These are phyloP conservation scores for Pilophorus perplexus DNA, from an alignment of 2,888 invertebrate genomes.

Conservation along the genomic window DNA sequence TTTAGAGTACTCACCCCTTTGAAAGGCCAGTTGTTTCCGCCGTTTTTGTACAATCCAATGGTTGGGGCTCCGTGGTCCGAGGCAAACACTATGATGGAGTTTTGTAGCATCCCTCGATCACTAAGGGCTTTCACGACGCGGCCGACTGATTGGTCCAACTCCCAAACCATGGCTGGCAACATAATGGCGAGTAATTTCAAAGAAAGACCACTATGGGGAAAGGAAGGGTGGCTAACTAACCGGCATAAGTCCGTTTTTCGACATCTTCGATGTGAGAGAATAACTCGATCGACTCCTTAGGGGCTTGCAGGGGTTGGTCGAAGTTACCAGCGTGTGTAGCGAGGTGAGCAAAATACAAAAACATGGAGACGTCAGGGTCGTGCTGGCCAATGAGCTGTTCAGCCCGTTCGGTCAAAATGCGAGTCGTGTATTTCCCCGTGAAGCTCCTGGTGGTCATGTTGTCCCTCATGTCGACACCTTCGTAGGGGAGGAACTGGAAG, in stretches of 20 bases:
- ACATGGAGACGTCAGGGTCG: conserved; percentile 61
- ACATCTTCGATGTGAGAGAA: conserved; percentile 67
- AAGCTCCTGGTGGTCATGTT: conserved; percentile 58
- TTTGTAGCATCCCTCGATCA: conserved; percentile 64
- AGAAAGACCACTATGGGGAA: too few relatives aligned
- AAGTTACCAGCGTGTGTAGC: conserved; percentile 88
- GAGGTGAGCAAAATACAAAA: conserved; percentile 82
- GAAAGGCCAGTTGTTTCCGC: conserved; percentile 80
- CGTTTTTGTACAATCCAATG: conserved; percentile 80
- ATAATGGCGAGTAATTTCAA: too few relatives aligned
- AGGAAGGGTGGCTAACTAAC: too few relatives aligned
- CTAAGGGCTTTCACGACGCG: conserved; percentile 69
- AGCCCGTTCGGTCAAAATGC: conserved; percentile 64
- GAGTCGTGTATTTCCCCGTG: conserved; percentile 62
- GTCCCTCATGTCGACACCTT: conserved; percentile 63
- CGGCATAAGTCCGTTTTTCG: conserved; percentile 73
- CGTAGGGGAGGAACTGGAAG: conserved; percentile 52
- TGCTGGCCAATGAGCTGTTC: conserved; percentile 59
- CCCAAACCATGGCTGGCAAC: conserved; percentile 72
- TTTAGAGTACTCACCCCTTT: conserved; percentile 61
- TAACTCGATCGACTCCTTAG: conserved; percentile 64
- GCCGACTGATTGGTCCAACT: conserved; percentile 87
- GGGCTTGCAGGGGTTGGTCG: conserved; percentile 77
- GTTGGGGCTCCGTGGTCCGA: conserved; percentile 91
- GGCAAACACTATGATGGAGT: conserved; percentile 83